These are phyloP conservation scores for Venusia cambrica DNA, from an alignment of 2,888 invertebrate species.

Conservation along the genomic window DNA sequence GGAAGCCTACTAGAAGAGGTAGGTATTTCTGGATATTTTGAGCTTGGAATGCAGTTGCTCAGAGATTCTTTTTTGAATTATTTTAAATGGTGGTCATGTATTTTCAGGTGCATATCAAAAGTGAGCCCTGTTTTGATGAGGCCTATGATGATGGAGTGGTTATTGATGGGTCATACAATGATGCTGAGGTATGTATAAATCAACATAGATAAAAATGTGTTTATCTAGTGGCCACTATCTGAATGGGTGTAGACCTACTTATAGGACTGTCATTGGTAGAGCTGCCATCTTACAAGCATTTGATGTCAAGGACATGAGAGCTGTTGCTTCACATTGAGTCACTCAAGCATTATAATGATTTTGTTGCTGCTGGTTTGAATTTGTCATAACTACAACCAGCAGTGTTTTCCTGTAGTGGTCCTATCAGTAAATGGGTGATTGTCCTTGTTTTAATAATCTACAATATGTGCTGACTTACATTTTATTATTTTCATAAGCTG, in stretches of 20 bases:
- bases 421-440: slow-evolving; percentile 17
- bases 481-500: too few relatives aligned
- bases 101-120: slow-evolving; percentile 80
- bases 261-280: slow-evolving; percentile 30
- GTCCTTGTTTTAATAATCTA: slow-evolving; percentile 17
- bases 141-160: slow-evolving; percentile 77
- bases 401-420: slow-evolving; percentile 27
- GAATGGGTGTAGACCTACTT: slow-evolving; percentile 10
- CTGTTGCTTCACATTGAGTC: slow-evolving; percentile 36
- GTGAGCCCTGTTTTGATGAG: slow-evolving; percentile 79
- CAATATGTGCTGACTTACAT: slow-evolving; percentile 1
- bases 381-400: slow-evolving; percentile 2
- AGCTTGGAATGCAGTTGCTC: slow-evolving; percentile 54
- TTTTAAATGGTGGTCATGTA: slow-evolving; percentile 49
- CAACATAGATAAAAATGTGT: slow-evolving; percentile 25
- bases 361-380: slow-evolving; percentile 24
- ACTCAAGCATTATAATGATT: slow-evolving; percentile 30
- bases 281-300: slow-evolving; percentile 32
- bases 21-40: slow-evolving; percentile 55
- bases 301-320: slow-evolving; percentile 66
- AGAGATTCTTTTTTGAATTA: slow-evolving; percentile 38
- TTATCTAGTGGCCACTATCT: slow-evolving; percentile 27
- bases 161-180: slow-evolving; percentile 73
- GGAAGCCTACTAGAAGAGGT: slow-evolving; percentile 79
- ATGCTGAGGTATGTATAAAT: slow-evolving; percentile 64